Percentiles rank a stretch among this genome's conserved stretches.
These are phyloP conservation scores for Ellobium chinense DNA, from an alignment of 2,888 invertebrate genomes.

Conservation along the genomic window DNA sequence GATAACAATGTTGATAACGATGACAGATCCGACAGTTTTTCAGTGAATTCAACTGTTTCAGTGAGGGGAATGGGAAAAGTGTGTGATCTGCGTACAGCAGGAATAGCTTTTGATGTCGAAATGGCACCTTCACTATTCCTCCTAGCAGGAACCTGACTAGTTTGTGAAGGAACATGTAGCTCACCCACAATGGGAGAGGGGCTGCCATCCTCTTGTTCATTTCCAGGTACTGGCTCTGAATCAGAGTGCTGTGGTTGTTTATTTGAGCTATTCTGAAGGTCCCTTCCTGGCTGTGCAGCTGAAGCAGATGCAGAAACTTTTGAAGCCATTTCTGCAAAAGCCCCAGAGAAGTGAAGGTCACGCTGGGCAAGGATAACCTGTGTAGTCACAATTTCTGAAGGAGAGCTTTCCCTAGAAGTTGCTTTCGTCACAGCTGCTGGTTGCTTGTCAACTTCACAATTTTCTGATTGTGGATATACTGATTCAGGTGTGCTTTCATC, in stretches of 20 bases:
- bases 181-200: neutral
- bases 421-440: neutral
- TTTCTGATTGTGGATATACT: neutral
- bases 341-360: slow-evolving; percentile 21
- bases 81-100: neutral
- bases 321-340: slow-evolving; percentile 23
- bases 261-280: too few relatives aligned
- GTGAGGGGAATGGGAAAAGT: neutral
- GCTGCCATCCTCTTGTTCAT: too few relatives aligned
- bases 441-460: neutral
- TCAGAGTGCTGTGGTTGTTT: too few relatives aligned
- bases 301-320: slow-evolving; percentile 1
- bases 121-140: neutral
- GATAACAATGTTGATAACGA: neutral
- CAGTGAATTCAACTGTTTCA: neutral
- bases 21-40: neutral
- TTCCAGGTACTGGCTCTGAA: too few relatives aligned
- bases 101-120: neutral
- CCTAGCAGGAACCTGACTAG: neutral
- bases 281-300: too few relatives aligned
- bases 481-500: neutral
- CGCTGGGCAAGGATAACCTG: slow-evolving; percentile 31
- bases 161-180: neutral
- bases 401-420: neutral
- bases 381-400: slow-evolving; percentile 17